phyloP scores from a whole-genome alignment of 1,140 invertebrate species.

The Leptinotarsa texana region DNA sequence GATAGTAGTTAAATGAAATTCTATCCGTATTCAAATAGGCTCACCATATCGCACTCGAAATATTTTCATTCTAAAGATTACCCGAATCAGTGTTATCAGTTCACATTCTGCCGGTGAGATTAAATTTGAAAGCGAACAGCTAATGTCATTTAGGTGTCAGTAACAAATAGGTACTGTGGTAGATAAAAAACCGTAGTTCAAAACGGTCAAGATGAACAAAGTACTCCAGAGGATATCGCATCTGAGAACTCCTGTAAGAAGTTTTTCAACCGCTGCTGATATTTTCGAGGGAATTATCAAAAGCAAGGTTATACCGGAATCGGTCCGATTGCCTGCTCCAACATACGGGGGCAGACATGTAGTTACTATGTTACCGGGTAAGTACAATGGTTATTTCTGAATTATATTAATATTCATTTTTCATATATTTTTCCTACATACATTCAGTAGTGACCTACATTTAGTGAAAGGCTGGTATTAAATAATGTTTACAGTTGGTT shows the following conservation, averaged over 20 bases:
- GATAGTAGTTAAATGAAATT: no score
- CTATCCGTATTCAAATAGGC: no score
- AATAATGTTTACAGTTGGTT: background rate
- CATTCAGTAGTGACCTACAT: background rate
- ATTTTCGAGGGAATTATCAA: background rate
- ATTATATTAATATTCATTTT: background rate
- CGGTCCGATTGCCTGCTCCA: background rate
- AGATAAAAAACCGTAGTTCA: background rate
- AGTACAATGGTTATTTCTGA: conserved; percentile 32
- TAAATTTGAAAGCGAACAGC: background rate
- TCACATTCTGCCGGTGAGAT: background rate
- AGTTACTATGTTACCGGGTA: conserved; percentile 64
- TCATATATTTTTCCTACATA: conserved; percentile 1
- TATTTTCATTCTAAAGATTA: no score
- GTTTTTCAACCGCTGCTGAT: background rate
- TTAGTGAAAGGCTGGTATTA: background rate
- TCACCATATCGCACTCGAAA: no score
- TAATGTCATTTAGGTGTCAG: background rate
- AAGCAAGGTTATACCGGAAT: background rate
- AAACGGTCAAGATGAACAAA: background rate
- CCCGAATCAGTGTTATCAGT: conserved; percentile 1
- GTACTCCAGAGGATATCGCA: background rate
- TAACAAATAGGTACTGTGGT: background rate
- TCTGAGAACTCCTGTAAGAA: background rate
- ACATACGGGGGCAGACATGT: conserved; percentile 64